Conservation (phyloP, 1,140 invertebrate genomes). For the Arctopsyche grandis region DNA sequence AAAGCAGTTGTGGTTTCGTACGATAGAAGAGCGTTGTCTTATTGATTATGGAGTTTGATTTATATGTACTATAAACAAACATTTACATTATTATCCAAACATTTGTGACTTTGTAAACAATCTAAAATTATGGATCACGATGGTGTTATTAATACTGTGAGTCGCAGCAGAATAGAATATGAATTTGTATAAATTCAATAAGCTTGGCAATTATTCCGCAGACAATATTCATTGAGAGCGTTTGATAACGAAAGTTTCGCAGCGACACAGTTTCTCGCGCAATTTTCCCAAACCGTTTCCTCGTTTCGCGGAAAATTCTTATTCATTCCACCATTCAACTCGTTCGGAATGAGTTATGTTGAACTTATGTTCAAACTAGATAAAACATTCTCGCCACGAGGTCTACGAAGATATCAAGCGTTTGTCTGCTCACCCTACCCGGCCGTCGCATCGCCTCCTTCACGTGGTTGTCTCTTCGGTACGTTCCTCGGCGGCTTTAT, state of each 20-base stretch:
- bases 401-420: conserved; percentile 36
- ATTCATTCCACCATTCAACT: conserved; percentile 34
- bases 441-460: neutral
- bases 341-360: conserved; percentile 31
- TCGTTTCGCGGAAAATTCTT: conserved; percentile 8
- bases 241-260: conserved; percentile 3
- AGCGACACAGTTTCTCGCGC: neutral
- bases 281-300: neutral
- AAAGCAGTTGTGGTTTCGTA: no score
- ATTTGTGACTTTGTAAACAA: no score
- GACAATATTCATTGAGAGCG: neutral
- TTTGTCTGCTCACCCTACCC: conserved; percentile 13
- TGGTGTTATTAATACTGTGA: no score
- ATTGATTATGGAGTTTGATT: no score
- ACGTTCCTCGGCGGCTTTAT: conserved; percentile 10
- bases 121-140: no score
- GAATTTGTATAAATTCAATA: no score
- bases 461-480: no score
- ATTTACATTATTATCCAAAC: no score
- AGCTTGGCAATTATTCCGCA: neutral
- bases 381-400: conserved; percentile 32
- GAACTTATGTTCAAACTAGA: conserved; percentile 42
- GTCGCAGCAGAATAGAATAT: no score
- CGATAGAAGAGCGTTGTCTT: no score
- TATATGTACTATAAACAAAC: no score